Evolutionary conservation across 2,888 invertebrate genomes (phyloP), one percentile per base, ranked within the genome.

Genomic region (Venustoraphidia nigricollis): DNA sequence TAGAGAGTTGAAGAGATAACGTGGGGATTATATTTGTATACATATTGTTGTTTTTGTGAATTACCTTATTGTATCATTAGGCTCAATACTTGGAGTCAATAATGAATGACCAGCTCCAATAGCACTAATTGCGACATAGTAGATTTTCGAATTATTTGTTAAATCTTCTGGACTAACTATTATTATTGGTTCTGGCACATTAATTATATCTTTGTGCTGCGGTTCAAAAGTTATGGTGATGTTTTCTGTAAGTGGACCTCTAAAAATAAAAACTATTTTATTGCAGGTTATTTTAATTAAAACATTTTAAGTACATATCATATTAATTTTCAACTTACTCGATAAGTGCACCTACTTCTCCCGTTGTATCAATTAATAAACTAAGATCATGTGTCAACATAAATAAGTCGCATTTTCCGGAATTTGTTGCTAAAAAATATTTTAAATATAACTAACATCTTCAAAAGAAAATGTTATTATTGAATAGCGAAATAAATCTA

Each of bases 21-120:
- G 6, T 27, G 1, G 27, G 27, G 3, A 27, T 27, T 27, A 3
- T 4, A 6, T 27, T 27, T 27, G 27, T 27, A 27, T 27, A 27
- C 6, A 6, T 3, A 6, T 27, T 27, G 6, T 27, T 3, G 6
- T 27, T 27, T 27, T 27, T 6, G n/a, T 5, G 27, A 27, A 27
- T 27, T 27, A 27, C 27, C 27, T 27, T 27, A 27, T 27, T 6
- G 27, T 27, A 27, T 27, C 27, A 27, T 27, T 27, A 5, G 27
- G 27, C 27, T 27, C 73, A 34, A 75, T 70, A 56, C 76, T 76
- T 44, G 77, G 74, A 1, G 72, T 75, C 44, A 85, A 69, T 50
- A 77, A 76, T 0, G 81, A 73, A 58, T 79, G 77, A 41, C 87
- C 86, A 1, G 84, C 80, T 27, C 70, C 73, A 36, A 72, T 69